Evolutionary conservation across 2,888 invertebrate genomes (phyloP), one percentile per base, ranked within the genome.

Genomic region (Cyrtodaria siliqua): DNA sequence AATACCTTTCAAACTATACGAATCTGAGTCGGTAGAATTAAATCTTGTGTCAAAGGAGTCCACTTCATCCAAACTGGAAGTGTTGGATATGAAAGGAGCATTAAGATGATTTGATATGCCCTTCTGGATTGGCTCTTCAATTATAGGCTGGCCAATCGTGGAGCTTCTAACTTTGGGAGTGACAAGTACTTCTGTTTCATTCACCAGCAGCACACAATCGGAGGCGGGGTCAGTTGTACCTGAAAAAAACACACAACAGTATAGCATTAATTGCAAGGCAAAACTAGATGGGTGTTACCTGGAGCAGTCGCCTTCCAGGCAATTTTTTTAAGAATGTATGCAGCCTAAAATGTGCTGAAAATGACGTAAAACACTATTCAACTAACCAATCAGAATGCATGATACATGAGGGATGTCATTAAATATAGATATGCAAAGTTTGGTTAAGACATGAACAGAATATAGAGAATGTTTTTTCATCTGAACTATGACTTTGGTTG

Each of bases 121-220:
- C 60, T 74, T 73, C 38, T 18, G 66, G 24, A 82, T 78, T 70
- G 67, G 75, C 42, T 75, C 63, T 49, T 78, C 67, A 3, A 60
- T 23, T 12, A 63, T 53, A 16, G 69, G 62, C 16, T 62, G 70
- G 40, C 72, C 60, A 68, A 64, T 64, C 29, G 61, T 52, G 56
- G 71, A 40, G 40, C 68, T 77, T 23, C 89, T 82, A 8, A 77
- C 69, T 79, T 90, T 90, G 0, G 91, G 90, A 0, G 88, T 72
- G 8, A 92, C 86, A n/a, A 87, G 72, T 14, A 92, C 86, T 57
- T 91, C 89, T 23, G 92, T 90, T 40, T 88, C 85, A 69, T 85
- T 86, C 38, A 82, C 86, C 18, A 92, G 76, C 9, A 91, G 49
- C 2, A 85, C 85, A 84, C 90, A 92, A 4, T 82, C 69, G 20